These are phyloP conservation scores for Babylonia areolata DNA, from an alignment of 1,140 invertebrate genomes.

Conservation along the genomic window DNA sequence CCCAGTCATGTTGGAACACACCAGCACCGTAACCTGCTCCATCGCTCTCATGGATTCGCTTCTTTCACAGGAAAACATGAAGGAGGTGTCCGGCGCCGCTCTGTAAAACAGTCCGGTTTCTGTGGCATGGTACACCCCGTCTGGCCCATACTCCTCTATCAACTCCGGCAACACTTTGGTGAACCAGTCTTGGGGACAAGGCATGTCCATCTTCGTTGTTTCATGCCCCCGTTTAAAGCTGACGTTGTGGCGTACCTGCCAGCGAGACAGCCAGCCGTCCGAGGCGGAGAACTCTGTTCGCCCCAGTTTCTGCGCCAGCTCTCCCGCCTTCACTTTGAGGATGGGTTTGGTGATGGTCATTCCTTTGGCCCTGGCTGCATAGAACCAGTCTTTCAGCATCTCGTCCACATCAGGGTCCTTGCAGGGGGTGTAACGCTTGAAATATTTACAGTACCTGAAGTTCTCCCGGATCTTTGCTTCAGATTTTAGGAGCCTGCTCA, in stretches of 20 bases:
- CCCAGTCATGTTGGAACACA: not conserved
- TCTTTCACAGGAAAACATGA: not conserved
- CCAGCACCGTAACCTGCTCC: not conserved
- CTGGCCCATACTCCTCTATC: not conserved
- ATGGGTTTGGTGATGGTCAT: not conserved
- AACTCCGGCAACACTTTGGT: not conserved
- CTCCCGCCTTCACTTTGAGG: not conserved
- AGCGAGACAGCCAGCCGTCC: not conserved
- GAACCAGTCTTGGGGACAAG: not conserved
- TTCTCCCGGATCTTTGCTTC: not conserved
- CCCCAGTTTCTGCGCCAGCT: not conserved
- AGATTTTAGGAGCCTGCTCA: not conserved
- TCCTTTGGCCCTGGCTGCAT: not conserved
- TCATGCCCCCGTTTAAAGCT: not conserved
- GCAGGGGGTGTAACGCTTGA: slow-evolving; percentile 2
- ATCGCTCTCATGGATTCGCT: not conserved
- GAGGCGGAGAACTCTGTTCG: not conserved
- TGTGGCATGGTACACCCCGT: not conserved
- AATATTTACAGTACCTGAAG: not conserved
- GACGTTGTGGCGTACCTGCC: not conserved
- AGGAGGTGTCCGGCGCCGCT: not conserved
- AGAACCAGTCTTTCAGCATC: slow-evolving; percentile 4
- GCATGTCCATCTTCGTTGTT: not conserved
- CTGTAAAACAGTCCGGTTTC: not conserved
- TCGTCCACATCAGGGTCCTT: not conserved